phyloP scores from a whole-genome alignment of 2,113 vertebrate species.

The Mus musculus region DNA sequence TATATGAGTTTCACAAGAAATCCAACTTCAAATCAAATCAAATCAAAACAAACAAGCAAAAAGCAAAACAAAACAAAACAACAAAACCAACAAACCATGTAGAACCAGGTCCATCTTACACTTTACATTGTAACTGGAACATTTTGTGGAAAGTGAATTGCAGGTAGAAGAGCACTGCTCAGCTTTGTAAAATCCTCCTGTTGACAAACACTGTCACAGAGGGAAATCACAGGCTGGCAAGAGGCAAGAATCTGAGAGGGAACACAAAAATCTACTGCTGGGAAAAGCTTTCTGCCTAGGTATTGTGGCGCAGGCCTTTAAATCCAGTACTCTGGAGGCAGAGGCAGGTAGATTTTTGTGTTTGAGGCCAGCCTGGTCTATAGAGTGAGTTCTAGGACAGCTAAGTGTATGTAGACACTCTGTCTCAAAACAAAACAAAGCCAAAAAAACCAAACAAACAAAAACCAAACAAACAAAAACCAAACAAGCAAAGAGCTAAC shows the following conservation, averaged over 20 bases:
- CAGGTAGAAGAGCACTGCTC: neutral
- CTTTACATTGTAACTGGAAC: neutral
- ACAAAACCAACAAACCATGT: neutral
- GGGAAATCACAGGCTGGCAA: neutral
- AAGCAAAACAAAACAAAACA: too few relatives aligned
- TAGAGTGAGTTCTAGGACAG: neutral
- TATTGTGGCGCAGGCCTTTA: neutral
- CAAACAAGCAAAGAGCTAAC: neutral
- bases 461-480: neutral
- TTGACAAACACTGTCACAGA: accelerated
- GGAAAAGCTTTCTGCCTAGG: neutral
- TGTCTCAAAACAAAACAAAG: neutral
- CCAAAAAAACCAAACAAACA: too few relatives aligned
- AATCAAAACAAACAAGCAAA: neutral
- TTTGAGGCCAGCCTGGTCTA: neutral
- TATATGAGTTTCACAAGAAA: neutral
- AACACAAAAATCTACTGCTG: too few relatives aligned
- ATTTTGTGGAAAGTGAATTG: neutral
- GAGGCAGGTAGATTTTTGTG: neutral
- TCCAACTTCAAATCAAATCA: neutral
- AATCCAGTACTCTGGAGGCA: neutral
- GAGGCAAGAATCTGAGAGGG: neutral
- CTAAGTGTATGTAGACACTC: neutral
- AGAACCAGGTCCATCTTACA: neutral
- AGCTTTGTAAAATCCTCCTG: neutral